phyloP scores from a whole-genome alignment of 2,888 invertebrate species.

The Stegophylla sp. region DNA sequence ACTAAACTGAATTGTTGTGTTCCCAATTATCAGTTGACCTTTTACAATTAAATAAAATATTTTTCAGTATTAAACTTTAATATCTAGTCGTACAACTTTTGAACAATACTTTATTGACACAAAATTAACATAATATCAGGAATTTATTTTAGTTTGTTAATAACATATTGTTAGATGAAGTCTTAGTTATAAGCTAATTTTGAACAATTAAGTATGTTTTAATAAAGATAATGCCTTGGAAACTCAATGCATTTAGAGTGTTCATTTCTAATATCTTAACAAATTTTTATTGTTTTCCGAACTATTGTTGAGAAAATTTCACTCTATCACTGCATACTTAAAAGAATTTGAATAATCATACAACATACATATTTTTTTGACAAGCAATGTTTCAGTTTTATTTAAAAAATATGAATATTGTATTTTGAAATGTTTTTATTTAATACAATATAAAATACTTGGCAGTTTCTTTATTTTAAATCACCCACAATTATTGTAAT shows the following conservation, averaged over 20 bases:
- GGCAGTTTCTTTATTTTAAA: neutral
- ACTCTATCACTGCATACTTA: too few relatives aligned
- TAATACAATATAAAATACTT: neutral
- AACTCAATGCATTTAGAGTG: too few relatives aligned
- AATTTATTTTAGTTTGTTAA: slow-evolving; percentile 26
- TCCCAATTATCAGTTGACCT: slow-evolving; percentile 48
- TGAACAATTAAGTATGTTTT: too few relatives aligned
- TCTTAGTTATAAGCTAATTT: neutral
- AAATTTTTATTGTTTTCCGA: too few relatives aligned
- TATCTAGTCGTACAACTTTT: slow-evolving; percentile 49
- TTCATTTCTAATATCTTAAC: too few relatives aligned
- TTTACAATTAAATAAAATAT: slow-evolving; percentile 37
- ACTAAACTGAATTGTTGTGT: slow-evolving; percentile 53
- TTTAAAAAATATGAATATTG: too few relatives aligned
- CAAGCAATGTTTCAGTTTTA: neutral
- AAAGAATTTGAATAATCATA: neutral
- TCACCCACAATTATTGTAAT: neutral
- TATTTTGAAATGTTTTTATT: neutral
- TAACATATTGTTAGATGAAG: slow-evolving; percentile 19
- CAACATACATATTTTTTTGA: neutral
- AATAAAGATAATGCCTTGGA: too few relatives aligned
- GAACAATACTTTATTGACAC: slow-evolving; percentile 31
- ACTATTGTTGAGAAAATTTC: too few relatives aligned
- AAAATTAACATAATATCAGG: slow-evolving; percentile 48
- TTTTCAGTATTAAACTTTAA: slow-evolving; percentile 53